A percentile compares a stretch with the other conserved stretches of the same genome.
Evolutionary conservation across 2,888 invertebrate species (phyloP).

Genomic region (Lamproptera curius): DNA sequence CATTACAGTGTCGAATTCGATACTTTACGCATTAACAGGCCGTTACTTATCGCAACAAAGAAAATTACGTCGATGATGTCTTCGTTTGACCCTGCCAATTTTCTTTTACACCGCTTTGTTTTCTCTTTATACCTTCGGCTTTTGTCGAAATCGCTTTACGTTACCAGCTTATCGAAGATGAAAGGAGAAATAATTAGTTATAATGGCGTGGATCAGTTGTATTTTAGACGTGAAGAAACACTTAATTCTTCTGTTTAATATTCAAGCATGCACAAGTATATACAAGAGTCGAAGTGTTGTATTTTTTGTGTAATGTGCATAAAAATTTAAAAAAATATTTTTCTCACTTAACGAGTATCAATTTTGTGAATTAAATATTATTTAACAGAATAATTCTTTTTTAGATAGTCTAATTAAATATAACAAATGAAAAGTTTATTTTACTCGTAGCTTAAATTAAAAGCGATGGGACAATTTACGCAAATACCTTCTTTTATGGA

Average conservation of each 20-base stretch:
- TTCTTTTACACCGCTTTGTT: slow-evolving; percentile 56
- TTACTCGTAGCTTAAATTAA: slow-evolving; percentile 6
- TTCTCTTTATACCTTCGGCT: slow-evolving; percentile 36
- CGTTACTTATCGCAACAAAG: slow-evolving; percentile 45
- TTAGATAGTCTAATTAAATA: slow-evolving; percentile 9
- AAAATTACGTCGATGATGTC: slow-evolving; percentile 47
- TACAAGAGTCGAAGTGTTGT: not conserved
- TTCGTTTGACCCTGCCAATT: slow-evolving; percentile 45
- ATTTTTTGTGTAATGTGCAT: too few relatives aligned
- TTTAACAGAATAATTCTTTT: too few relatives aligned
- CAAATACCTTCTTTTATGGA: slow-evolving; percentile 9
- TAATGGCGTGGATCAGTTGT: slow-evolving; percentile 35
- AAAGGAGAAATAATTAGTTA: slow-evolving; percentile 60
- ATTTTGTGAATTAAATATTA: not conserved
- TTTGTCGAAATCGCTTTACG: slow-evolving; percentile 53
- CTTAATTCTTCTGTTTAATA: not conserved
- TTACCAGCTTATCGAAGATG: slow-evolving; percentile 45
- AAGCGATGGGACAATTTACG: slow-evolving; percentile 10
- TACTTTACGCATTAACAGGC: slow-evolving; percentile 13
- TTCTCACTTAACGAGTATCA: too few relatives aligned
- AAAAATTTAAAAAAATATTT: too few relatives aligned
- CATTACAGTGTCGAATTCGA: not conserved
- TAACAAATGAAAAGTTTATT: slow-evolving; percentile 14
- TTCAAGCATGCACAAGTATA: not conserved
- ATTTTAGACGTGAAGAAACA: not conserved